These are phyloP conservation scores for Spizaetus ornatus DNA, from an alignment of 2,113 vertebrate genomes.

Conservation along the genomic window DNA sequence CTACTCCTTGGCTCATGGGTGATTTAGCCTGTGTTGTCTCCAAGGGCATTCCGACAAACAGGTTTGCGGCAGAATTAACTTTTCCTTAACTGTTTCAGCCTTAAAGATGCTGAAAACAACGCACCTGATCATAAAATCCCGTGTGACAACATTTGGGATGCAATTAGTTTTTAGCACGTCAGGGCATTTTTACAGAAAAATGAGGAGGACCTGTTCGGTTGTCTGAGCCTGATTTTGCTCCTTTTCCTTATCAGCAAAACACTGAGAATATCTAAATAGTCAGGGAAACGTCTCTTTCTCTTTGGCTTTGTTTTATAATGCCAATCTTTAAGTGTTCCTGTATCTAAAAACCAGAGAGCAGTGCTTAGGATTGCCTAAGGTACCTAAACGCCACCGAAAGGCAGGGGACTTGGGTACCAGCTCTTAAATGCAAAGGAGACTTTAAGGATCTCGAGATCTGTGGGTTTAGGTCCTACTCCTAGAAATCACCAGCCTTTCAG, in stretches of 20 bases:
- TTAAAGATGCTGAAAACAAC: not conserved
- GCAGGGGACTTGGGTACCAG: not conserved
- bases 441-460: not conserved
- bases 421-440: not conserved
- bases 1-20: not conserved
- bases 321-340: not conserved
- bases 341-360: not conserved
- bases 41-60: not conserved
- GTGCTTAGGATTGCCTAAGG: not conserved
- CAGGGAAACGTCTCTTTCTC: not conserved
- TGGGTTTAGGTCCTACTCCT: not conserved
- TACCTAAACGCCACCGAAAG: not conserved
- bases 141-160: not conserved
- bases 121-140: not conserved
- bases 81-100: not conserved
- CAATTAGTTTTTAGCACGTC: not conserved
- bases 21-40: accelerated
- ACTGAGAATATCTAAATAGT: not conserved
- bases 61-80: not conserved
- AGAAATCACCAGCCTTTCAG: not conserved
- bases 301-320: not conserved
- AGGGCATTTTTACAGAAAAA: not conserved
- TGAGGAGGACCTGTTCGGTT: not conserved
- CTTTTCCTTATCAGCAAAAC: not conserved
- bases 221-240: not conserved